Base-by-base conservation (phyloP, 2,888 invertebrate genomes). In the Cecidostiba fungosa region DNA sequence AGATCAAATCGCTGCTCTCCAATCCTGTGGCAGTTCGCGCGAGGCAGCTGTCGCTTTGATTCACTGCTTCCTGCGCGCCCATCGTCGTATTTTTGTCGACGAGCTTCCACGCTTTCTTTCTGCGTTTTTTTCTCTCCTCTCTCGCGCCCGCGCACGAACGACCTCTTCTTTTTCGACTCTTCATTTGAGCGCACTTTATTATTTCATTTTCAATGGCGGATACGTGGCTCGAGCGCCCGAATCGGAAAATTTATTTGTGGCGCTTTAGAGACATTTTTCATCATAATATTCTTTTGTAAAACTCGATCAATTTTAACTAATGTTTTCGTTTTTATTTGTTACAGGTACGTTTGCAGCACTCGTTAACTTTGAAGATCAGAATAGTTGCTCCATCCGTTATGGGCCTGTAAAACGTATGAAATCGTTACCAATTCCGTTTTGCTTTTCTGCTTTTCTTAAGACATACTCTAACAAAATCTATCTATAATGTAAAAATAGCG, bases 31-130 rank as follows among this genome's bases (percentile, higher is more conserved):
- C 69, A 81, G 77, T 82, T 82, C 85, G 86, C 77, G 85, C 86
- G 88, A n/a, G n/a, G 88, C 89, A 88, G 89, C 90, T 91, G 92
- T 91, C 91, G 89, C 89, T 90, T 92, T 92, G 91, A 92, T 92
- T 92, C 91, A 92, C 91, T 87, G 91, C 90, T 92, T 92, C 91
- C 92, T 91, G 92, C 88, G 92, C 89, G 85, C 50, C 78, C 78
- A 79, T 87, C 88, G 88, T 89, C 88, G 89, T 91, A 91, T 91
- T 91, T 91, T 90, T 88, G 89, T 90, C 89, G 87, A 80, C 85
- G 82, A 87, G 85, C 87, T 87, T 87, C 82, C 62, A 50, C 69
- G 26, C 70, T 85, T 86, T 80, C 86, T 84, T 77, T 47, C 62
- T 32, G 72, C n/a, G 83, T 85, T 85, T 87, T 86, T 84, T 81